These are phyloP conservation scores for Phaethornis superciliosus DNA, from an alignment of 2,113 vertebrate genomes.

Conservation along the genomic window DNA sequence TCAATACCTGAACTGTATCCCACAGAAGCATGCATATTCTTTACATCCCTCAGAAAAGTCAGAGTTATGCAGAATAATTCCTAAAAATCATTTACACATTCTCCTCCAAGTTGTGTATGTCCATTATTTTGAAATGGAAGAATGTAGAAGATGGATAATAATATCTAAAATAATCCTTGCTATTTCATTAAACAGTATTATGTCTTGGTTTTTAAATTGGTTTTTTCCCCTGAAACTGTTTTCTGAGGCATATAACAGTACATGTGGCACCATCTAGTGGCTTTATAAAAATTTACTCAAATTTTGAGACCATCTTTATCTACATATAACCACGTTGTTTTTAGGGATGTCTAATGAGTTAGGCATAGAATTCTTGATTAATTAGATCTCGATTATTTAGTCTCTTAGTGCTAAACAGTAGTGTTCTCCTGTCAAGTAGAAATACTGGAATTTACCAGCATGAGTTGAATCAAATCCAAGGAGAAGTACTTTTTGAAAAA, in stretches of 20 bases:
- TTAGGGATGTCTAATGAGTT: neutral
- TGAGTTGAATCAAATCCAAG: neutral
- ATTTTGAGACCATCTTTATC: neutral
- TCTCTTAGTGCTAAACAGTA: neutral
- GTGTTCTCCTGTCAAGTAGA: neutral
- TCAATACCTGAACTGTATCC: no score
- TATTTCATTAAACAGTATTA: neutral
- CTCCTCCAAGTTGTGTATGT: no score
- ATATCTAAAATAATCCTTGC: neutral
- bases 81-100: no score
- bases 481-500: neutral
- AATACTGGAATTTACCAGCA: neutral
- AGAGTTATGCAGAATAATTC: no score
- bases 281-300: neutral
- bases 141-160: neutral
- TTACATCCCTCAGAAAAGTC: no score
- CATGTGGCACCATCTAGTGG: constrained; percentile 55
- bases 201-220: neutral
- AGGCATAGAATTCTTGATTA: neutral
- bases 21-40: no score
- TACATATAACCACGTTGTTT: neutral
- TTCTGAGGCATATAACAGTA: neutral
- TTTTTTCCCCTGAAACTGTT: neutral
- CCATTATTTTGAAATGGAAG: neutral
- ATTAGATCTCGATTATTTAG: neutral